phyloP scores from a whole-genome alignment of 2,113 vertebrate genomes.

The Empidonax traillii region DNA sequence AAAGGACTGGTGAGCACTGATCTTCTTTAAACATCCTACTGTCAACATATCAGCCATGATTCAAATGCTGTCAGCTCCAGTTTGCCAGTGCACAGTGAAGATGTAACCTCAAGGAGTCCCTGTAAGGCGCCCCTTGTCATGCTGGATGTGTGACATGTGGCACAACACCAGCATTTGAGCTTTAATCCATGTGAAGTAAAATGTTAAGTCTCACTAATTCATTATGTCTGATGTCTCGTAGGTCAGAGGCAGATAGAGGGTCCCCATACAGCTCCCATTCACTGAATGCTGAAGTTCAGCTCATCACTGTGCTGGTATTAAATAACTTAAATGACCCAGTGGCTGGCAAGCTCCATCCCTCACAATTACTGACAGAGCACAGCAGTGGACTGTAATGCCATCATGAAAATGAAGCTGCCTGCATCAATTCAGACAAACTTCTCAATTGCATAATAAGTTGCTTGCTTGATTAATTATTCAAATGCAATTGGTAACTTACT shows the following conservation, averaged over 20 bases:
- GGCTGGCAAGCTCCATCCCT: slow-evolving; percentile 1
- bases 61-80: background rate
- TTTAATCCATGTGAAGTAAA: background rate
- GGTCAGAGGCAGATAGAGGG: background rate
- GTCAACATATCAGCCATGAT: background rate
- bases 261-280: background rate
- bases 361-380: slow-evolving; percentile 5
- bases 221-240: background rate
- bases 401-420: slow-evolving; percentile 26
- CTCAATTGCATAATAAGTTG: background rate
- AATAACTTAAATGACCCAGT: background rate
- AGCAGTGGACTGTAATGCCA: background rate
- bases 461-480: slow-evolving; percentile 49
- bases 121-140: background rate
- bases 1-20: background rate
- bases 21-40: background rate
- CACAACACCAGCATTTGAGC: background rate
- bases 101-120: background rate
- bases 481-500: slow-evolving; percentile 27
- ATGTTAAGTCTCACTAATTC: background rate
- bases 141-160: background rate
- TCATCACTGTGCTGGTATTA: background rate
- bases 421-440: background rate
- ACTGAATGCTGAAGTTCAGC: background rate
- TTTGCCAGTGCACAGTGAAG: background rate